Conservation (phyloP, 2,888 invertebrate genomes). For the Pterostichus niger region DNA sequence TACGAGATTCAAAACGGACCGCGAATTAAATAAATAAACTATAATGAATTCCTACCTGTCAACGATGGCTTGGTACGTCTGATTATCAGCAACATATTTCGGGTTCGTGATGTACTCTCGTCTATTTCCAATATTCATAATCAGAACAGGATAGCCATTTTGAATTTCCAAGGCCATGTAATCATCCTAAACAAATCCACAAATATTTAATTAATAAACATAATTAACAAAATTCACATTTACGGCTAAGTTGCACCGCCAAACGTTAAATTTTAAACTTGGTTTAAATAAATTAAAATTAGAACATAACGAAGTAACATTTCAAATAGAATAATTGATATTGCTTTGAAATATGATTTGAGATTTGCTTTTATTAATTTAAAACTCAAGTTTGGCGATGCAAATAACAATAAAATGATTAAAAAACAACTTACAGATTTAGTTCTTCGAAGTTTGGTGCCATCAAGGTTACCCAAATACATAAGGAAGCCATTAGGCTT, state of each 20-base stretch:
- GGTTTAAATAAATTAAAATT: too few species aligned
- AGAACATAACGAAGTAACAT: too few species aligned
- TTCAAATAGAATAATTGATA: too few species aligned
- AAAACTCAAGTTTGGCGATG: too few species aligned
- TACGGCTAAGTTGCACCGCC: not conserved
- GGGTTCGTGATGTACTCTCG: slow-evolving; percentile 86
- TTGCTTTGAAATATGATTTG: too few species aligned
- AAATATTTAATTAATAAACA: slow-evolving; percentile 5
- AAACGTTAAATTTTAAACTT: too few species aligned
- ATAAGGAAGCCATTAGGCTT: slow-evolving; percentile 89
- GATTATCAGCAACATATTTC: slow-evolving; percentile 89
- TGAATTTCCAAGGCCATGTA: slow-evolving; percentile 94
- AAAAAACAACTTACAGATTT: slow-evolving; percentile 79
- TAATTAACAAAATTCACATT: not conserved
- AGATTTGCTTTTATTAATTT: too few species aligned
- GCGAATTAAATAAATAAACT: too few species aligned
- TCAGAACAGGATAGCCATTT: slow-evolving; percentile 91
- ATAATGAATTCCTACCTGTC: slow-evolving; percentile 82
- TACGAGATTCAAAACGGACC: too few species aligned
- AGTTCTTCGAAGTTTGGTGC: slow-evolving; percentile 81
- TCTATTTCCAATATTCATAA: slow-evolving; percentile 94
- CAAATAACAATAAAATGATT: too few species aligned
- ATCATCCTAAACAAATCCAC: slow-evolving; percentile 83
- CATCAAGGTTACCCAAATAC: slow-evolving; percentile 94
- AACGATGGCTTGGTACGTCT: slow-evolving; percentile 95